Evolutionary conservation across 2,888 invertebrate genomes (phyloP).

Genomic region (Aporophyla lueneburgensis): DNA sequence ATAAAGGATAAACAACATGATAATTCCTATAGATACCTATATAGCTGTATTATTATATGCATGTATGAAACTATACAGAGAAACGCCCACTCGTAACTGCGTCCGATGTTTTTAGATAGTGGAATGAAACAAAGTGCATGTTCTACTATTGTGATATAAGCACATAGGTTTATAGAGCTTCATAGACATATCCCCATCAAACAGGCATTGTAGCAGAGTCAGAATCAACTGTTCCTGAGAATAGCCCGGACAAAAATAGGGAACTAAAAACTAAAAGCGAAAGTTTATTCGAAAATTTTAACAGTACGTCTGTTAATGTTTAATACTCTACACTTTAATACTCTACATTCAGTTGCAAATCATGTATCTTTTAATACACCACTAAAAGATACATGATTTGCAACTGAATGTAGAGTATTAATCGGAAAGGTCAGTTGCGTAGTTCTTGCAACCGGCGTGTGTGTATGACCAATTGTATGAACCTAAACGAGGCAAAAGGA

Average conservation of each 20-base stretch:
- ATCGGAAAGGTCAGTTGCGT: too few relatives aligned
- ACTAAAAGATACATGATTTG: conserved; percentile 3
- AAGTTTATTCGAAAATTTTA: conserved; percentile 18
- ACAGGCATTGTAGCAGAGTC: conserved; percentile 26
- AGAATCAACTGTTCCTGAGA: conserved; percentile 33
- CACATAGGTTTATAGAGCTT: conserved; percentile 15
- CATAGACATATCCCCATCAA: conserved; percentile 38
- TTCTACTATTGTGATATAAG: conserved; percentile 37
- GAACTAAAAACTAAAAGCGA: conserved; percentile 31
- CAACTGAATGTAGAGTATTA: conserved; percentile 8
- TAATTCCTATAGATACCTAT: conserved; percentile 13
- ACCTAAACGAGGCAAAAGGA: too few relatives aligned
- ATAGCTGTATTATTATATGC: conserved; percentile 16
- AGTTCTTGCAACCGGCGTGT: too few relatives aligned
- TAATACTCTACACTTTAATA: too few relatives aligned
- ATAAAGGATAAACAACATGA: conserved; percentile 33
- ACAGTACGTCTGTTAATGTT: background rate
- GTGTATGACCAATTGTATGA: too few relatives aligned
- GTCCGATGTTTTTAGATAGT: conserved; percentile 47
- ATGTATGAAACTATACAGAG: conserved; percentile 29
- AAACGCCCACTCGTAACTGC: conserved; percentile 41
- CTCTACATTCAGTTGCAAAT: too few relatives aligned
- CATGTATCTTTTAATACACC: too few relatives aligned
- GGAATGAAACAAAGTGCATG: conserved; percentile 35
- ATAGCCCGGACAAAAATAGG: conserved; percentile 47